Conservation (phyloP, 2,797 vertebrate genomes). For the Arnoldichthys spilopterus region DNA sequence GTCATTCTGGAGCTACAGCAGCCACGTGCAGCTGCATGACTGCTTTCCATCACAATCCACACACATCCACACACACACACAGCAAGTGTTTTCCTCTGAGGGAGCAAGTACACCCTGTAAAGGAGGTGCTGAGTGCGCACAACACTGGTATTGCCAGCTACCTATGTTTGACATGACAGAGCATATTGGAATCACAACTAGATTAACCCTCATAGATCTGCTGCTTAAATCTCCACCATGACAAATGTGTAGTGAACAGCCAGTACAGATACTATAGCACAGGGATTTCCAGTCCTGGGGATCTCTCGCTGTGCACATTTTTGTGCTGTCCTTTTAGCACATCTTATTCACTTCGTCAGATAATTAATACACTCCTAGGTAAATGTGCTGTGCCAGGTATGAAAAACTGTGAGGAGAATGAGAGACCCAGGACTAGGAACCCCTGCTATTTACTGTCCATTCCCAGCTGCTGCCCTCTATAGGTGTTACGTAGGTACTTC, state of each 20-base stretch:
- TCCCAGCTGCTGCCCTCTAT: background rate
- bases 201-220: background rate
- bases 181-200: background rate
- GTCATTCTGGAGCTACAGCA: conserved; percentile 26
- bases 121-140: background rate
- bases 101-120: conserved; percentile 32
- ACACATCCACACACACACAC: conserved; percentile 22
- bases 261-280: background rate
- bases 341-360: no score
- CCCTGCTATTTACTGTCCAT: no score
- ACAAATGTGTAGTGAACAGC: background rate
- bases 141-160: background rate
- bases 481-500: background rate
- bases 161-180: background rate
- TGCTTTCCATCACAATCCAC: conserved; percentile 50
- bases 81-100: conserved; percentile 28
- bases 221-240: background rate
- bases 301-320: no score
- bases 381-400: no score
- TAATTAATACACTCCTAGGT: no score
- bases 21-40: conserved; percentile 60
- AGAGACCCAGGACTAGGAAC: no score
- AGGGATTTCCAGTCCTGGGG: background rate
- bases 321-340: no score
- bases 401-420: no score